Conservation (phyloP, 2,888 invertebrate genomes). For the Oligia fasciuncula region DNA sequence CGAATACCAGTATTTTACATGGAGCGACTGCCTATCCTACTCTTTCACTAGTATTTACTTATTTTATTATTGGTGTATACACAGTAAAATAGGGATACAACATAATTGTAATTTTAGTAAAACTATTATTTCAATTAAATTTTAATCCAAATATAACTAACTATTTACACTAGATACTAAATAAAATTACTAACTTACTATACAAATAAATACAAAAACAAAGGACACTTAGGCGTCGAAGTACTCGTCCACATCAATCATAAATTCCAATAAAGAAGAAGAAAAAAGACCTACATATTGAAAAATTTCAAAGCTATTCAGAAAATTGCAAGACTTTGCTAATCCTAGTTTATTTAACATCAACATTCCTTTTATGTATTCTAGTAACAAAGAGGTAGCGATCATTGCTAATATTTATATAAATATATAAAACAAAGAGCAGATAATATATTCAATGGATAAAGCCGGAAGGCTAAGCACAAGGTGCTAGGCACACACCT, state of each 20-base stretch:
- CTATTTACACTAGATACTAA: too few relatives aligned
- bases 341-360: conserved; percentile 18
- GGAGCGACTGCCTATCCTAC: too few relatives aligned
- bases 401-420: conserved; percentile 63
- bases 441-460: conserved; percentile 81
- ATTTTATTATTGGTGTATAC: background rate
- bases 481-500: conserved; percentile 85
- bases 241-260: too few relatives aligned
- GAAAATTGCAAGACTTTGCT: conserved; percentile 3
- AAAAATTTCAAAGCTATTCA: conserved; percentile 7
- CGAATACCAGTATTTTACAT: too few relatives aligned
- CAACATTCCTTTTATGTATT: conserved; percentile 46
- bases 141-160: too few relatives aligned
- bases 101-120: background rate
- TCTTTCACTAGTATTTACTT: background rate
- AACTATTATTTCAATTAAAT: background rate
- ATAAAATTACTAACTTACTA: too few relatives aligned
- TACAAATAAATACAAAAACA: too few relatives aligned
- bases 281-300: background rate
- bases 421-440: conserved; percentile 75
- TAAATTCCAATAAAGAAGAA: too few relatives aligned
- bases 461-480: conserved; percentile 83
- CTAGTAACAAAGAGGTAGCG: conserved; percentile 45
- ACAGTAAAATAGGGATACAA: background rate
- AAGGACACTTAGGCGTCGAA: too few relatives aligned